Evolutionary conservation across 1,140 invertebrate species (phyloP).

Genomic region (Trialeurodes vaporariorum): DNA sequence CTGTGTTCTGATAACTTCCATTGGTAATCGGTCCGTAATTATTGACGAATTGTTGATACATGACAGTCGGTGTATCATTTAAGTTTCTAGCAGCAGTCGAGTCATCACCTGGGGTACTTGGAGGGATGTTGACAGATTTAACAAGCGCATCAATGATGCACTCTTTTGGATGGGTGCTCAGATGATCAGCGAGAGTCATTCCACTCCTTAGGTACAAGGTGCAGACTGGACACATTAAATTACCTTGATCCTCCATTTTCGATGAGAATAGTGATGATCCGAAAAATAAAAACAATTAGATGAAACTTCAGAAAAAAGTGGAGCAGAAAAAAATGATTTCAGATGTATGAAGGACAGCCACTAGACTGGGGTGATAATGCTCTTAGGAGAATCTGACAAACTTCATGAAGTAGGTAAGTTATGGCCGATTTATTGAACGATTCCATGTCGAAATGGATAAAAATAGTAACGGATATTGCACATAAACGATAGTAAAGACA

Average conservation of each 20-base stretch:
- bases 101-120: not conserved
- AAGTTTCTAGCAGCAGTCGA: not conserved
- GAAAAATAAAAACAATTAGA: no score
- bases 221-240: constrained; percentile 71
- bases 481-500: no score
- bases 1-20: not conserved
- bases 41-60: constrained; percentile 10
- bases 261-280: not conserved
- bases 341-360: no score
- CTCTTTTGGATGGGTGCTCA: constrained; percentile 73
- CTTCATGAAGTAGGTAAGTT: no score
- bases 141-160: constrained; percentile 72
- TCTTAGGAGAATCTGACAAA: no score
- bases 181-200: constrained; percentile 61
- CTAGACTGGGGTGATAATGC: no score
- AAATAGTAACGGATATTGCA: no score
- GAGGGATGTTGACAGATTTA: constrained; percentile 24
- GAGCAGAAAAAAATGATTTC: no score
- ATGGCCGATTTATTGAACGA: no score
- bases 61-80: constrained; percentile 2
- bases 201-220: constrained; percentile 67
- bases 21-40: constrained; percentile 3
- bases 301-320: no score
- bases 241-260: constrained; percentile 22
- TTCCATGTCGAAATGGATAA: no score